These are phyloP conservation scores for Chrysodeixis includens DNA, from an alignment of 2,888 invertebrate species.

Conservation along the genomic window DNA sequence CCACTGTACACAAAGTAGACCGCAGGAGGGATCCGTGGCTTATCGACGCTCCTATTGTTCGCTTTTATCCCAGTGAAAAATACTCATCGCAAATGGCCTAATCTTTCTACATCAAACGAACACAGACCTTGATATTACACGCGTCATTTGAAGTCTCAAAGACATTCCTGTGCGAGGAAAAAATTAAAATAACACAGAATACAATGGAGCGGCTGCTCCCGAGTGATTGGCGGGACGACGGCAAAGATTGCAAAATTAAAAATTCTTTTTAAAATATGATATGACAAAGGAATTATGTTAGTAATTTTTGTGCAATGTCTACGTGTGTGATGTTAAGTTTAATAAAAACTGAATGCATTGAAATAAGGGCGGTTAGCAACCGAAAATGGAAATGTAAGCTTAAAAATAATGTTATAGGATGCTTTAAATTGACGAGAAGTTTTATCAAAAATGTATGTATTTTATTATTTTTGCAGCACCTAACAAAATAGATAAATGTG, in stretches of 20 bases:
- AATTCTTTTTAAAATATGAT: conserved; percentile 70
- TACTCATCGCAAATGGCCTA: conserved; percentile 82
- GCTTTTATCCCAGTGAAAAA: conserved; percentile 81
- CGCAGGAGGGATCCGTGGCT: conserved; percentile 74
- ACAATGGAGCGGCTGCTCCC: conserved; percentile 71
- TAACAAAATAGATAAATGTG: too few species aligned
- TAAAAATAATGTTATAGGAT: neutral
- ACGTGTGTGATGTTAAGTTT: neutral
- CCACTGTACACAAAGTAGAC: conserved; percentile 71
- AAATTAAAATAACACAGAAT: conserved; percentile 86
- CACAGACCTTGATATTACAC: conserved; percentile 86
- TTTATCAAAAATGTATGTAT: too few species aligned
- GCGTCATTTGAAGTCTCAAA: conserved; percentile 88
- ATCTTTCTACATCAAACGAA: conserved; percentile 87
- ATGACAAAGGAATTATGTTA: conserved; percentile 38
- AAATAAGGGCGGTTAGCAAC: neutral
- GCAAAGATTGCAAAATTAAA: conserved; percentile 77
- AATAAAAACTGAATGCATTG: neutral
- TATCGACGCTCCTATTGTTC: conserved; percentile 77
- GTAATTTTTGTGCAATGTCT: conserved; percentile 16
- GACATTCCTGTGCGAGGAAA: conserved; percentile 84
- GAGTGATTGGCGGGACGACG: conserved; percentile 71
- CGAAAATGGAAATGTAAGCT: neutral
- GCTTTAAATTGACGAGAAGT: too few species aligned
- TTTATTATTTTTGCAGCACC: too few species aligned